phyloP scores from a whole-genome alignment of 92 coral and sea anemone species.

The Isaurus tuberculatus region DNA sequence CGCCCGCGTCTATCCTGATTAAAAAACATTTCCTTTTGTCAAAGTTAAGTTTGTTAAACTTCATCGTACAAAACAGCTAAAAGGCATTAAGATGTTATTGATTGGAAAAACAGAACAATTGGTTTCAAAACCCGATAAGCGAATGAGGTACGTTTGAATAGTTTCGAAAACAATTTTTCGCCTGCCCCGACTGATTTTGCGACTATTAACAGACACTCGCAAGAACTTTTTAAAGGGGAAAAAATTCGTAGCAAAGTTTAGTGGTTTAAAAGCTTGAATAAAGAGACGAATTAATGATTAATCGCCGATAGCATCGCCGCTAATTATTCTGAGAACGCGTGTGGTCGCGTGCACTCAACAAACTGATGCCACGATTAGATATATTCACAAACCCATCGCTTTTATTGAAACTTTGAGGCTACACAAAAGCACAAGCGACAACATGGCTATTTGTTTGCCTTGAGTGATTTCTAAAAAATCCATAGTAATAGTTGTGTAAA shows the following conservation, averaged over 20 bases:
- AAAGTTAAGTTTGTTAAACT: not conserved
- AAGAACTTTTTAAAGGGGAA: not conserved
- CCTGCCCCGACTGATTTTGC: not conserved
- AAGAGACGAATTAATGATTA: not conserved
- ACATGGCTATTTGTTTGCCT: slow-evolving; percentile 39
- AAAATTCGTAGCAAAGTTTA: not conserved
- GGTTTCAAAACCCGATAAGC: not conserved
- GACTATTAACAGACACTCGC: not conserved
- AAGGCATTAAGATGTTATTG: not conserved
- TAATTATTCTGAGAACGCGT: slow-evolving; percentile 38
- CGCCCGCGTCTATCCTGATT: slow-evolving; percentile 1
- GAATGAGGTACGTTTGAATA: not conserved
- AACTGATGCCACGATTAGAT: not conserved
- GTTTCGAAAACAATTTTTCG: too few relatives aligned
- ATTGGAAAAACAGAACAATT: slow-evolving; percentile 11
- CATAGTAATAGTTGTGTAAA: slow-evolving; percentile 25
- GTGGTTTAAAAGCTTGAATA: not conserved
- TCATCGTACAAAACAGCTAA: not conserved
- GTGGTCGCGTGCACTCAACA: slow-evolving; percentile 35
- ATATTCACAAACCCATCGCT: slow-evolving; percentile 17
- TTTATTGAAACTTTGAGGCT: not conserved
- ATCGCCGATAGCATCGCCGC: not conserved
- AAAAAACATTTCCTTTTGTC: not conserved
- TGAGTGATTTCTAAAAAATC: slow-evolving; percentile 23
- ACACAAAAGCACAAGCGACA: slow-evolving; percentile 13